phyloP scores from a whole-genome alignment of 1,140 invertebrate genomes.

The Phymorhynchus buccinoides region DNA sequence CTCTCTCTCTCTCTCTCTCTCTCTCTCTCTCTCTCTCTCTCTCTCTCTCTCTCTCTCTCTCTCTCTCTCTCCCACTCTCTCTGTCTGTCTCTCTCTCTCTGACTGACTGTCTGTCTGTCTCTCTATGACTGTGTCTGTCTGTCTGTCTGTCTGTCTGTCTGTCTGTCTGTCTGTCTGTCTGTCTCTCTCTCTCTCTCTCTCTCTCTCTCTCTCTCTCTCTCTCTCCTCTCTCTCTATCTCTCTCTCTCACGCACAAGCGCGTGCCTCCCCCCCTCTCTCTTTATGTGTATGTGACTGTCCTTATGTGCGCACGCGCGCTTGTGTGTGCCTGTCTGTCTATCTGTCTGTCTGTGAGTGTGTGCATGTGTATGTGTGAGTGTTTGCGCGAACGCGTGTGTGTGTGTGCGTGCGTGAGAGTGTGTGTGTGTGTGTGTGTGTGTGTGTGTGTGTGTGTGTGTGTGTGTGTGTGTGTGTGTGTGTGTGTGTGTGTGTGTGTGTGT shows the following conservation, averaged over 20 bases:
- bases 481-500: background rate
- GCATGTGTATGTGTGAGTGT: too few species aligned
- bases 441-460: background rate
- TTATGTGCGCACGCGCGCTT: too few species aligned
- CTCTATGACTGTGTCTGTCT: background rate
- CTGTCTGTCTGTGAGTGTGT: too few species aligned
- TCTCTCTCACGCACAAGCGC: background rate
- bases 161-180: background rate
- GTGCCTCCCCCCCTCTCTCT: background rate
- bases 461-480: slow-evolving; percentile 2
- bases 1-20: too few species aligned
- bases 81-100: background rate
- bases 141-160: background rate
- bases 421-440: too few species aligned
- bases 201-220: background rate
- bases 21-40: too few species aligned
- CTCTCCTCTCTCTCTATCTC: background rate
- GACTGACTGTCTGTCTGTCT: background rate
- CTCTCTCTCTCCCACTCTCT: background rate
- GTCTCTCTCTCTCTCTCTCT: background rate
- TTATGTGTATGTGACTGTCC: background rate
- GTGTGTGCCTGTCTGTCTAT: too few species aligned
- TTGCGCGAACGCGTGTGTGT: too few species aligned
- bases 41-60: background rate
- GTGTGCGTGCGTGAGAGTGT: too few species aligned